phyloP scores from a whole-genome alignment of 2,113 vertebrate genomes.

The Chionis minor region DNA sequence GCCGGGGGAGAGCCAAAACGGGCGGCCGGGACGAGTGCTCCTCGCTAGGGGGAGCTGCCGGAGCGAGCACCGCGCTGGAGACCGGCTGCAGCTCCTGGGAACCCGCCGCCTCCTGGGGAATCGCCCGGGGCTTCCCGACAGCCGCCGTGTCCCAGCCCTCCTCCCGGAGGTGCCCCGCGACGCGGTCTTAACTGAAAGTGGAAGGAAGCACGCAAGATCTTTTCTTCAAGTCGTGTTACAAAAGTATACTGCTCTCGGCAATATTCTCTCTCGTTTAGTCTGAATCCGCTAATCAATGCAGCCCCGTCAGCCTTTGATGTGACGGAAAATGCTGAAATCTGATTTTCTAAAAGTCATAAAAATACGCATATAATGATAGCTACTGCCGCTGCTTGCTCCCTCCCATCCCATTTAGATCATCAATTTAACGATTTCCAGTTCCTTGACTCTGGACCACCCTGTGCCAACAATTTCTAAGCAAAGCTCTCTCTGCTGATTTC shows the following conservation, averaged over 20 bases:
- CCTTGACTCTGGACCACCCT: background rate
- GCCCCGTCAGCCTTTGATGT: slow-evolving; percentile 13
- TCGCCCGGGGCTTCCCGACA: background rate
- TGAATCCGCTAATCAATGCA: slow-evolving; percentile 44
- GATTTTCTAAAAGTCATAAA: slow-evolving; percentile 72
- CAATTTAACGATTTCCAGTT: slow-evolving; percentile 75
- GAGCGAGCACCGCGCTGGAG: background rate
- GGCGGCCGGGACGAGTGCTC: background rate
- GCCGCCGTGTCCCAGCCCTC: fast-evolving
- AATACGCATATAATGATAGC: slow-evolving; percentile 63
- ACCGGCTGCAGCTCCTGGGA: background rate
- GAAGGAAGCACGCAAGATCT: background rate
- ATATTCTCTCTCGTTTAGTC: slow-evolving; percentile 35
- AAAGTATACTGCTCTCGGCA: background rate
- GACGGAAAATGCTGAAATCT: slow-evolving; percentile 67
- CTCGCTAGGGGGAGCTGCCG: slow-evolving; percentile 69
- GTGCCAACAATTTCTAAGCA: slow-evolving; percentile 43
- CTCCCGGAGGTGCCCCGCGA: background rate
- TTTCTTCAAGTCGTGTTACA: background rate
- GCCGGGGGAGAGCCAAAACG: fast-evolving
- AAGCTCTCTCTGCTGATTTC: slow-evolving; percentile 21
- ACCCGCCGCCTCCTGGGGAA: fast-evolving
- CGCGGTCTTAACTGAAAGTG: background rate
- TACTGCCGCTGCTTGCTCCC: background rate
- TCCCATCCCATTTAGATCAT: slow-evolving; percentile 63